Base-by-base conservation (phyloP, 2,113 vertebrate genomes). In the Platichthys stellatus region DNA sequence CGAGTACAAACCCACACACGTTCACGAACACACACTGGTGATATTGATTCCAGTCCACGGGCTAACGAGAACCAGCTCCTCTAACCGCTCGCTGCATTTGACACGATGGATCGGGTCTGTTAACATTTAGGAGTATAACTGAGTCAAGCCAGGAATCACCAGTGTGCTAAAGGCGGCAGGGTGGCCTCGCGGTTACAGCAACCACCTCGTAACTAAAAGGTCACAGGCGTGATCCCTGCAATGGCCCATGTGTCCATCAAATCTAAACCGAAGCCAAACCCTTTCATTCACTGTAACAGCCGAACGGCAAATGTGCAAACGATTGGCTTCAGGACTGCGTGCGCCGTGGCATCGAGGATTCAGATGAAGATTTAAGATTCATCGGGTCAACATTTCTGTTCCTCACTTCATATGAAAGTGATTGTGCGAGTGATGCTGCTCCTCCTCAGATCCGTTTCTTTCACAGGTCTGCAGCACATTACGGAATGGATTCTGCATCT, bases 171-270 rank as follows among this genome's bases (percentile, higher is more conserved):
- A 85, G 83, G 70, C 66, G 49, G 84, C 80, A 65, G 68, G 86
- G 79, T 86, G 88, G 86, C 84, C 86, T 81, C 73, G 45, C 43
- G 78, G 81, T 85, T 82, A 80, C 79, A 82, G 60, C 81, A 80
- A 82, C 76, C 81, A 82, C 81, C 83, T 87, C 76, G 83, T 87
- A 86, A 82, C 72, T 76, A 21, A 75, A 86, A 88, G 81, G 86
- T 78, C 79, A 78, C 80, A 73, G 77, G 67, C 61, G 11, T 51
- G 80, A 86, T 69, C 72, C 72, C 65, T 63, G 23, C 79, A 78
- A 59, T 31, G 79, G 78, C 65, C 54, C 81, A 74, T 35, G 63
- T 69, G 81, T 83, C 80, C 58, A 74, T 86, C 79, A 86, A 71
- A 65, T 72, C 20, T 43, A 56, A 62, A 86, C 5, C 28, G 63